phyloP scores from a whole-genome alignment of 2,113 vertebrate genomes.

The Sialia sialis region DNA sequence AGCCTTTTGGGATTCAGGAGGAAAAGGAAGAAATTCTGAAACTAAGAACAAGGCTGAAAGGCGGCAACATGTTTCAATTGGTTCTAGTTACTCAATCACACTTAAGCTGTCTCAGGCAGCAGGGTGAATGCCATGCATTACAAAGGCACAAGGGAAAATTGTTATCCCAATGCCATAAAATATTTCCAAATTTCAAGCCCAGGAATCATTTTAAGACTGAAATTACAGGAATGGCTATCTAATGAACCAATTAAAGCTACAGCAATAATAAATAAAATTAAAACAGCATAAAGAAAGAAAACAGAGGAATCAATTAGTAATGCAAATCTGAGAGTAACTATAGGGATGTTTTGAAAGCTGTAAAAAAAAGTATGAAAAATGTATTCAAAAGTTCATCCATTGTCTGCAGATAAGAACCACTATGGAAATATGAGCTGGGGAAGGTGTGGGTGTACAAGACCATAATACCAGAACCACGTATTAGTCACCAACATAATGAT shows the following conservation, averaged over 20 bases:
- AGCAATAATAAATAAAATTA: background rate
- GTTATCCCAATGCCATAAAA: background rate
- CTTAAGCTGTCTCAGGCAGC: background rate
- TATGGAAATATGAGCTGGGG: background rate
- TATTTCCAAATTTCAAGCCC: background rate
- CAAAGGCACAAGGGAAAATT: background rate
- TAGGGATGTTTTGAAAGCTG: background rate
- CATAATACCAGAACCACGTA: background rate
- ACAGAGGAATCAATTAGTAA: background rate
- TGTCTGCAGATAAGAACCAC: background rate
- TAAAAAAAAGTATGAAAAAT: background rate
- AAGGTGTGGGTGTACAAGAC: background rate
- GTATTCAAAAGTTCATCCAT: background rate
- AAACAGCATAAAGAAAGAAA: background rate
- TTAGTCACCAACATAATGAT: background rate
- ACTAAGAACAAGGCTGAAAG: slow-evolving; percentile 51
- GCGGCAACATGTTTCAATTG: background rate
- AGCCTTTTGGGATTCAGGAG: slow-evolving; percentile 58
- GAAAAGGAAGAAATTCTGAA: slow-evolving; percentile 49
- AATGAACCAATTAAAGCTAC: background rate
- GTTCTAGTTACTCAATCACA: slow-evolving; percentile 36
- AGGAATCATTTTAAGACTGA: background rate
- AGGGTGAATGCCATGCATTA: background rate
- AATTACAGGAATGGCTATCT: background rate
- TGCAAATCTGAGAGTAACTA: background rate